These are phyloP conservation scores for Heliothis virescens DNA, from an alignment of 1,140 invertebrate genomes.

Conservation along the genomic window DNA sequence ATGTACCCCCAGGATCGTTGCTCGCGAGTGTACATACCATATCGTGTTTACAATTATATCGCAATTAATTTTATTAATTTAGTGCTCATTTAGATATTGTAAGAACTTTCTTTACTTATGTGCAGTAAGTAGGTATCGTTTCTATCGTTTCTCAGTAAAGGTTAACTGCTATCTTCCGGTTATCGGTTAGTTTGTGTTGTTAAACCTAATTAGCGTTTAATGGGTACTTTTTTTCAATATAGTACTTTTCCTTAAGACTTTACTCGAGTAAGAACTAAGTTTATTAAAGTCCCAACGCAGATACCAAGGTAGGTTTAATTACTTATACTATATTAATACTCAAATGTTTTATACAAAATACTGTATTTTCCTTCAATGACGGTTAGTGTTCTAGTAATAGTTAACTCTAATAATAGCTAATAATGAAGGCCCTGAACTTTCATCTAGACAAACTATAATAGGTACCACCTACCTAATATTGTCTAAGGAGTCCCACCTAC, in stretches of 20 bases:
- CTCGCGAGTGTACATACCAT: neutral
- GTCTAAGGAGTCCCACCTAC: too few species aligned
- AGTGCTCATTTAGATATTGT: slow-evolving; percentile 7
- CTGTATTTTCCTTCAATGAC: too few species aligned
- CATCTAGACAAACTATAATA: too few species aligned
- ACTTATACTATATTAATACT: too few species aligned
- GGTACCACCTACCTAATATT: too few species aligned
- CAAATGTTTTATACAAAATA: too few species aligned
- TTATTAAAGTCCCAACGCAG: too few species aligned
- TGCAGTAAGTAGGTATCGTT: neutral
- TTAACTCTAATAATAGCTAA: too few species aligned
- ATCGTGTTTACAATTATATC: slow-evolving; percentile 38
- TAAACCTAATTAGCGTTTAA: slow-evolving; percentile 23
- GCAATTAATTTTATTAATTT: slow-evolving; percentile 38
- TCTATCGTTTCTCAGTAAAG: neutral
- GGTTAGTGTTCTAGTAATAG: too few species aligned
- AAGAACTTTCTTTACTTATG: neutral
- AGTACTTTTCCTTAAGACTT: slow-evolving; percentile 14
- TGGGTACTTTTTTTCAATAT: slow-evolving; percentile 29
- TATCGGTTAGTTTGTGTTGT: slow-evolving; percentile 28
- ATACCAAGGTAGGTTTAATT: too few species aligned
- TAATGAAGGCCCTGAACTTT: too few species aligned
- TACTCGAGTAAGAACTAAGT: neutral
- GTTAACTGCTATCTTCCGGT: slow-evolving; percentile 3
- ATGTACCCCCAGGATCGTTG: slow-evolving; percentile 44